Percentiles rank a stretch among this genome's conserved stretches.
Conservation (phyloP, 2,113 vertebrate species). For the Tachysurus fulvidraco region DNA sequence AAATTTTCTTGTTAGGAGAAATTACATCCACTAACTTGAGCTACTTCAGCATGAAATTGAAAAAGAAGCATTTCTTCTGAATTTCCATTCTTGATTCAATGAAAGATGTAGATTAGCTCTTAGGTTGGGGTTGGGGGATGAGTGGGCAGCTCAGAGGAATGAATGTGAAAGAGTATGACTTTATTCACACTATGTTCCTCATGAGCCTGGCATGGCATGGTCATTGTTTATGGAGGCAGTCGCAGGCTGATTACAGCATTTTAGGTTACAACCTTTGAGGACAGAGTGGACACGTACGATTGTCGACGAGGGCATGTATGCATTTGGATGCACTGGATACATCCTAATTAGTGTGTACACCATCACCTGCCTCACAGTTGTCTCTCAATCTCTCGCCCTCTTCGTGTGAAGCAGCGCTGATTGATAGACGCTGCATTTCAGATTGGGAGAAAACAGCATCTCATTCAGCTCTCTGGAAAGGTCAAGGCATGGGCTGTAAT, state of each 20-base stretch:
- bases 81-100: slow-evolving; percentile 99
- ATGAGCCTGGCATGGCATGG: slow-evolving; percentile 75
- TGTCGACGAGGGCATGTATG: slow-evolving; percentile 33
- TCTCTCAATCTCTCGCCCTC: slow-evolving; percentile 56
- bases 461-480: slow-evolving; percentile 53
- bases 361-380: neutral
- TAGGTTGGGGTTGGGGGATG: slow-evolving; percentile 46
- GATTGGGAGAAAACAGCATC: slow-evolving; percentile 91
- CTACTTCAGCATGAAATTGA: slow-evolving; percentile 99
- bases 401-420: slow-evolving; percentile 80
- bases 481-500: slow-evolving; percentile 71
- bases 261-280: slow-evolving; percentile 13
- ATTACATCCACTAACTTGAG: slow-evolving; percentile 98
- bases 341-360: slow-evolving; percentile 40
- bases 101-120: slow-evolving; percentile 89
- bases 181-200: slow-evolving; percentile 71
- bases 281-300: slow-evolving; percentile 44
- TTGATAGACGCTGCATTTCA: slow-evolving; percentile 95
- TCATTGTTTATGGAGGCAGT: slow-evolving; percentile 68
- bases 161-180: slow-evolving; percentile 67
- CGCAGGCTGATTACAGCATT: slow-evolving; percentile 43
- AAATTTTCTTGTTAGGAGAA: slow-evolving; percentile 99
- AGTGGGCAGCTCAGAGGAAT: slow-evolving; percentile 14
- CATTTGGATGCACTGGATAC: neutral
- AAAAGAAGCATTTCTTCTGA: slow-evolving; percentile 97